Percentiles rank a stretch among this genome's conserved stretches.
These are phyloP conservation scores for Lasioglossum morio DNA, from an alignment of 2,888 invertebrate species.

Conservation along the genomic window DNA sequence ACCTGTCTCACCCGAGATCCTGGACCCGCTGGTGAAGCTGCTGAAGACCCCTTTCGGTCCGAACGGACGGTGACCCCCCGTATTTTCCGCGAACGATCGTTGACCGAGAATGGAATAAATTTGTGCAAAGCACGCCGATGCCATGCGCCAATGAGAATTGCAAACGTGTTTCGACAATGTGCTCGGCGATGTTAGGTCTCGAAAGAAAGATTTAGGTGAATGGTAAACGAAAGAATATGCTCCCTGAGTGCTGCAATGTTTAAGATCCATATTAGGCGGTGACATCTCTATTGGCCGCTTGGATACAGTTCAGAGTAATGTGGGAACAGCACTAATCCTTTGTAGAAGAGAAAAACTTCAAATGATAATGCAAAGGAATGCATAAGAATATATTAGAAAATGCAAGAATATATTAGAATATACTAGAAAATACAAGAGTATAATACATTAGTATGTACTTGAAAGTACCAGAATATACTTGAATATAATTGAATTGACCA, in stretches of 20 bases:
- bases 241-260: not conserved
- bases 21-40: conserved; percentile 10
- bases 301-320: too few relatives aligned
- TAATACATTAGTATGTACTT: not conserved
- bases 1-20: conserved; percentile 25
- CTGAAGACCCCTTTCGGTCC: conserved; percentile 23
- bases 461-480: not conserved
- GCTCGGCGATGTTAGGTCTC: not conserved
- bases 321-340: too few relatives aligned
- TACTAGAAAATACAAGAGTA: not conserved
- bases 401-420: not conserved
- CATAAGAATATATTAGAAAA: too few relatives aligned
- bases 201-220: not conserved
- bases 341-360: not conserved
- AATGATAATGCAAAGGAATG: not conserved
- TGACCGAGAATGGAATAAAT: conserved; percentile 35
- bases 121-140: not conserved
- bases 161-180: not conserved
- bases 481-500: too few relatives aligned
- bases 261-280: not conserved
- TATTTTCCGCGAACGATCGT: conserved; percentile 38
- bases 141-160: not conserved
- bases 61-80: conserved; percentile 43
- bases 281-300: not conserved
- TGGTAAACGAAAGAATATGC: not conserved